Conservation (phyloP, 2,888 invertebrate species). For the Elmis aenea region DNA sequence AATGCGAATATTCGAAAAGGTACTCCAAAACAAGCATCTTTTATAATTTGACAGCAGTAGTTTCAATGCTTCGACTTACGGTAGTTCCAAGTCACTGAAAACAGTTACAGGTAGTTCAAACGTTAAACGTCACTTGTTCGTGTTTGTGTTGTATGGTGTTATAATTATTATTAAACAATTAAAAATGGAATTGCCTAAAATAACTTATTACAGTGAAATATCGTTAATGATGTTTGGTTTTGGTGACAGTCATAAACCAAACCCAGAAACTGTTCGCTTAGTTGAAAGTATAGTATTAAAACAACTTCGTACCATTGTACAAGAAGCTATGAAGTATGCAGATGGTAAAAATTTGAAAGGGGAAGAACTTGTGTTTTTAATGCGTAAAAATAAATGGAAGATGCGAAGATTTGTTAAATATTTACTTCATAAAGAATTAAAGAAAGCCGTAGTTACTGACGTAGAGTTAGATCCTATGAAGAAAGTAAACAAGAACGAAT, state of each 20-base stretch:
- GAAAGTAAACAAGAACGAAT: slow-evolving; percentile 48
- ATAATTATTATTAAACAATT: too few relatives aligned
- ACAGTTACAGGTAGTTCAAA: not conserved
- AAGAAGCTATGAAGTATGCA: slow-evolving; percentile 67
- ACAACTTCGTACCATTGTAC: slow-evolving; percentile 73
- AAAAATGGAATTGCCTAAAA: slow-evolving; percentile 25
- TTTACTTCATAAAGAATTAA: slow-evolving; percentile 55
- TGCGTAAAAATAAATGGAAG: slow-evolving; percentile 76
- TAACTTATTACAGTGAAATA: slow-evolving; percentile 63
- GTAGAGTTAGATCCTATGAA: slow-evolving; percentile 50
- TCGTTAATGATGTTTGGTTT: slow-evolving; percentile 90
- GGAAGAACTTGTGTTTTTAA: slow-evolving; percentile 70
- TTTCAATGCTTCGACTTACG: not conserved
- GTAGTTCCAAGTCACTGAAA: too few relatives aligned
- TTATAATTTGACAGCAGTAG: too few relatives aligned
- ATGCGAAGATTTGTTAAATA: slow-evolving; percentile 72
- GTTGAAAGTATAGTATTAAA: slow-evolving; percentile 80
- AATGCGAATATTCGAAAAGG: too few relatives aligned
- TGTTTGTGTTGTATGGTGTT: too few relatives aligned
- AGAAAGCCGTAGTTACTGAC: slow-evolving; percentile 43
- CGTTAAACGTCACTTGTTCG: too few relatives aligned
- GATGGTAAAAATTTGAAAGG: slow-evolving; percentile 52
- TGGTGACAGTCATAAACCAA: slow-evolving; percentile 80
- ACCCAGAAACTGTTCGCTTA: slow-evolving; percentile 74
- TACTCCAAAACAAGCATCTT: too few relatives aligned